phyloP scores from a whole-genome alignment of 2,113 vertebrate species.

The Brevimyrus niger region DNA sequence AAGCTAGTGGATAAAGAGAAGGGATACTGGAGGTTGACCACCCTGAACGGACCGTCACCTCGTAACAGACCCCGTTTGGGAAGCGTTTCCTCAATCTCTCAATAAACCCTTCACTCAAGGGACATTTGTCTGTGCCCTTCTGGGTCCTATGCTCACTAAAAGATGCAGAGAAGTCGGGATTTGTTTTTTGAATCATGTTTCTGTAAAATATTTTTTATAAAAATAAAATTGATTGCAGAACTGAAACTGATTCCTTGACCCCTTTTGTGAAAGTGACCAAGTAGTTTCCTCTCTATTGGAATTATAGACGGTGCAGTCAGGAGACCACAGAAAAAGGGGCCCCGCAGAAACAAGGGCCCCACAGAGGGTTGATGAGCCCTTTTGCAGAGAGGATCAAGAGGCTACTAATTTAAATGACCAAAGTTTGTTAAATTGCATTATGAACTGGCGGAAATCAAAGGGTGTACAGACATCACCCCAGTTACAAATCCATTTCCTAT shows the following conservation, averaged over 20 bases:
- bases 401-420: background rate
- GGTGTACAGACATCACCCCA: background rate
- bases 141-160: background rate
- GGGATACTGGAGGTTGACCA: background rate
- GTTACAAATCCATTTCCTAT: background rate
- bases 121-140: background rate
- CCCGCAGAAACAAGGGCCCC: background rate
- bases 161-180: background rate
- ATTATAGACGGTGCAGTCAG: background rate
- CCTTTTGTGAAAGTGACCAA: background rate
- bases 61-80: background rate
- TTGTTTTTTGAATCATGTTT: background rate
- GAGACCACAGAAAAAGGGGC: background rate
- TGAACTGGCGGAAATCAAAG: background rate
- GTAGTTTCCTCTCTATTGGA: background rate
- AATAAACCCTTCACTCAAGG: background rate
- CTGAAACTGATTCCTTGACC: background rate
- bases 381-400: too few species aligned
- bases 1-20: background rate
- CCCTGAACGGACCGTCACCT: background rate
- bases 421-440: background rate
- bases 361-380: background rate
- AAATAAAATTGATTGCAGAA: background rate
- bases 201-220: too few species aligned
- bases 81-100: background rate